phyloP scores from a whole-genome alignment of 1,140 invertebrate species.

The Muscidifurax raptorellus region DNA sequence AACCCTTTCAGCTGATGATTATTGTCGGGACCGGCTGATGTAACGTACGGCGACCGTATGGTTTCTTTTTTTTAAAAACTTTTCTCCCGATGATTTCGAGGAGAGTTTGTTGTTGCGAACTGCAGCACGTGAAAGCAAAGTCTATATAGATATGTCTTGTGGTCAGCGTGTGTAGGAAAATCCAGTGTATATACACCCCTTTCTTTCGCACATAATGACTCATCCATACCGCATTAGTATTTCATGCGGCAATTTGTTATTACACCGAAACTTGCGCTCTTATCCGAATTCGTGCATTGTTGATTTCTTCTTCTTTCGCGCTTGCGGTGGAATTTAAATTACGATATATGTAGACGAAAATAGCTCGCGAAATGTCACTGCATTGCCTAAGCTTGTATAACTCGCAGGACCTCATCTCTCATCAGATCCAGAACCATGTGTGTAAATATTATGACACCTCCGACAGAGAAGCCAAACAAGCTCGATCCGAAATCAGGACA shows the following conservation, averaged over 20 bases:
- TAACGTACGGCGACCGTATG: background rate
- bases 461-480: background rate
- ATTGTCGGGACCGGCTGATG: background rate
- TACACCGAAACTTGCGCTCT: background rate
- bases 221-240: background rate
- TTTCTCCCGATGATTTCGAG: background rate
- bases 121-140: background rate
- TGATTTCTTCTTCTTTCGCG: background rate
- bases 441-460: background rate
- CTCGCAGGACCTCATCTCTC: background rate
- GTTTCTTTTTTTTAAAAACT: background rate
- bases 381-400: background rate
- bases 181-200: background rate
- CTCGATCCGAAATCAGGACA: background rate
- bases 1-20: too few relatives aligned
- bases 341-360: background rate
- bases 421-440: background rate
- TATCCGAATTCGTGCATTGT: background rate
- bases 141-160: background rate
- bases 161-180: background rate
- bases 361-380: conserved; percentile 2
- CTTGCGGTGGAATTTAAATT: background rate
- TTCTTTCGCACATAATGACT: background rate
- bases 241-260: background rate
- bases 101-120: background rate